Evolutionary conservation across 1,140 invertebrate species (phyloP).

Genomic region (Cepaea nemoralis): DNA sequence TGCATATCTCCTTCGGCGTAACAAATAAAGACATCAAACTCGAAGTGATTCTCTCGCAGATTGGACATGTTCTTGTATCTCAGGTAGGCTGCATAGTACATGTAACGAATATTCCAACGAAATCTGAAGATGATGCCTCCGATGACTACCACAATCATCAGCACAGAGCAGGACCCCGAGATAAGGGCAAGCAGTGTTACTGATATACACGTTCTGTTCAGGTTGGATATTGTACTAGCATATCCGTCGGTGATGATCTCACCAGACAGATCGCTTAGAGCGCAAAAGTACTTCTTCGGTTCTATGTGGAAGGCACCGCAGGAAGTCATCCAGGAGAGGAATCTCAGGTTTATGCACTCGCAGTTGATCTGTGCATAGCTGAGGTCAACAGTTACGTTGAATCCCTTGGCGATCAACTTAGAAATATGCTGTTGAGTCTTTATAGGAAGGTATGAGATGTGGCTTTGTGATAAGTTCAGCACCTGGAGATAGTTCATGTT

Average conservation of each 20-base stretch:
- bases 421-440: conserved; percentile 15
- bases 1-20: conserved; percentile 47
- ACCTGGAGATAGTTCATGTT: conserved; percentile 38
- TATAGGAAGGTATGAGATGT: conserved; percentile 20
- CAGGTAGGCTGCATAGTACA: conserved; percentile 51
- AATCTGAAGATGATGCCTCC: conserved; percentile 46
- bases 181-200: conserved; percentile 38
- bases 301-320: conserved; percentile 8
- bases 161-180: conserved; percentile 13
- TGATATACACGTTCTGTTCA: conserved; percentile 41
- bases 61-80: conserved; percentile 25
- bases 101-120: conserved; percentile 55
- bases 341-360: conserved; percentile 45
- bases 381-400: conserved; percentile 39
- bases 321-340: conserved; percentile 47
- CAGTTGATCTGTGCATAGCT: conserved; percentile 43
- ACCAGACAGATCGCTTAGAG: conserved; percentile 22
- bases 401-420: not conserved
- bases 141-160: conserved; percentile 35
- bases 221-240: conserved; percentile 18
- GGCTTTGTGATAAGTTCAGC: conserved; percentile 44
- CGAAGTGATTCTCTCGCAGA: conserved; percentile 17
- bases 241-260: conserved; percentile 9
- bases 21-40: conserved; percentile 56
- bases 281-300: conserved; percentile 36